Conservation (phyloP, 2,888 invertebrate species). For the Heteromurus nitidus region DNA sequence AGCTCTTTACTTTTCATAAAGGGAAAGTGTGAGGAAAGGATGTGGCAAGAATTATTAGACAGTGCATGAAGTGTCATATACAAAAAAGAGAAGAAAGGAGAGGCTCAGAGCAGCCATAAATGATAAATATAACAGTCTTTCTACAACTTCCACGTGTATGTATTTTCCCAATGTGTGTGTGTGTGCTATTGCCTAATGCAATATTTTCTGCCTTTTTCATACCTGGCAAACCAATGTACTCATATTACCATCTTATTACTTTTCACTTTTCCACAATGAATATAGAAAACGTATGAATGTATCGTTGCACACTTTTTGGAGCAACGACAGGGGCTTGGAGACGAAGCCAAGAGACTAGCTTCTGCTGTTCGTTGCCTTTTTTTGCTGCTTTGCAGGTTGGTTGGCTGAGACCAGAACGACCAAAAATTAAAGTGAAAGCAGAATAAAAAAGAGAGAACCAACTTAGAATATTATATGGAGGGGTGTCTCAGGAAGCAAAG, state of each 20-base stretch:
- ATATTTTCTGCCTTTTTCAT: background rate
- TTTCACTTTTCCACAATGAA: constrained; percentile 13
- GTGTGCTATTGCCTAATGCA: constrained; percentile 14
- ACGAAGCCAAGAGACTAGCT: background rate
- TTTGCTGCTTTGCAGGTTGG: constrained; percentile 8
- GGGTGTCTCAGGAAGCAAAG: constrained; percentile 14
- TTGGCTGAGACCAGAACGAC: constrained; percentile 15
- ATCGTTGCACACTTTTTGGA: constrained; percentile 17
- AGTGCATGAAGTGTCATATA: constrained; percentile 53
- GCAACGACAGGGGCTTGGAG: constrained; percentile 22
- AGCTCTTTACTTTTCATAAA: constrained; percentile 24
- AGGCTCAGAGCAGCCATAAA: constrained; percentile 63
- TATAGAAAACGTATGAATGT: background rate
- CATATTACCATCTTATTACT: constrained; percentile 43
- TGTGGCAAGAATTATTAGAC: constrained; percentile 65
- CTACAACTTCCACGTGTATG: constrained; percentile 3
- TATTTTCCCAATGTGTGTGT: background rate
- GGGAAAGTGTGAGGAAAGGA: constrained; percentile 36
- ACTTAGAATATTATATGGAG: constrained; percentile 17
- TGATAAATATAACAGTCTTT: constrained; percentile 61
- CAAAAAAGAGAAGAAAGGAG: constrained; percentile 18
- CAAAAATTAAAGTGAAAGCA: constrained; percentile 45
- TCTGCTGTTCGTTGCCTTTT: background rate
- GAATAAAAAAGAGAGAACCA: constrained; percentile 26
- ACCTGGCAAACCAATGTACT: constrained; percentile 44